These are phyloP conservation scores for Orthosia incerta DNA, from an alignment of 2,888 invertebrate genomes.

Conservation along the genomic window DNA sequence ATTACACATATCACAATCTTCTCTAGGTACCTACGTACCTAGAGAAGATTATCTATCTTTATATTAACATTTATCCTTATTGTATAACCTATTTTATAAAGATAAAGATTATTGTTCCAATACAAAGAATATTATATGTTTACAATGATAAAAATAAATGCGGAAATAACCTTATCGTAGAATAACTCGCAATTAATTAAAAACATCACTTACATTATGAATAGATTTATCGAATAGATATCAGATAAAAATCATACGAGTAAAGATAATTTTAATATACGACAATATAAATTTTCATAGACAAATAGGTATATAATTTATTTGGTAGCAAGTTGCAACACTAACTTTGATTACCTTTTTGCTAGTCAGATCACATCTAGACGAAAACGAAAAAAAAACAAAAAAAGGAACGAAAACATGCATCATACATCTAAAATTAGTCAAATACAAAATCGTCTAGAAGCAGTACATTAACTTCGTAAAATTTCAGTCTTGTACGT, in stretches of 20 bases:
- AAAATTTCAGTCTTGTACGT: too few relatives aligned
- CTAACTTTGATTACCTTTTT: too few relatives aligned
- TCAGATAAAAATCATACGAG: neutral
- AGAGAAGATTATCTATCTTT: neutral
- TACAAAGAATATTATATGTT: constrained; percentile 33
- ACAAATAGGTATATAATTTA: too few relatives aligned
- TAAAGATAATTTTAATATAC: neutral
- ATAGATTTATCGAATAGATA: neutral
- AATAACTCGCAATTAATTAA: constrained; percentile 25
- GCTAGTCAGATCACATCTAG: too few relatives aligned
- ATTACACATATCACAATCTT: too few relatives aligned
- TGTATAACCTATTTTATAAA: constrained; percentile 9
- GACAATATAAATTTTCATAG: neutral
- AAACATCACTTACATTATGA: constrained; percentile 25
- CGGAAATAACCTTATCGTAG: constrained; percentile 33
- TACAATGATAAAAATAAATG: constrained; percentile 39
- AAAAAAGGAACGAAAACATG: too few relatives aligned
- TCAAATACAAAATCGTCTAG: too few relatives aligned
- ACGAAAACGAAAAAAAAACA: too few relatives aligned
- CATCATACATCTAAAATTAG: too few relatives aligned
- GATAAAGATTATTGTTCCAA: constrained; percentile 9
- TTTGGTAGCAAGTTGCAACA: too few relatives aligned
- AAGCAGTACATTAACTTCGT: too few relatives aligned
- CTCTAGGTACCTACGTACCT: too few relatives aligned
- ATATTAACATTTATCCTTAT: constrained; percentile 31